These are phyloP conservation scores for Isurus oxyrinchus DNA, from an alignment of 2,113 vertebrate species.

Conservation along the genomic window DNA sequence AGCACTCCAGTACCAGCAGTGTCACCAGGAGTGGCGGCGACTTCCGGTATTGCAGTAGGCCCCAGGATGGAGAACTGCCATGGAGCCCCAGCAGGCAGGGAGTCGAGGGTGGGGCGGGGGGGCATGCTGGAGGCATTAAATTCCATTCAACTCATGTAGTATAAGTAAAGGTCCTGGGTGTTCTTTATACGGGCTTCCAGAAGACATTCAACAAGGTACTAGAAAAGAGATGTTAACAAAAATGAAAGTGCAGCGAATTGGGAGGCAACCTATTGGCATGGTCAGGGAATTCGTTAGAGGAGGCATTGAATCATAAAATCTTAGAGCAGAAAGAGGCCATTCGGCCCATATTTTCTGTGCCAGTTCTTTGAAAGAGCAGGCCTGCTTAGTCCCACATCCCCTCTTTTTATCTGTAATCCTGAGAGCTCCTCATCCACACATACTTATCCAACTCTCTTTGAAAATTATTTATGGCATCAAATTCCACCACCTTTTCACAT, in stretches of 20 bases:
- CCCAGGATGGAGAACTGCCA: too few relatives aligned
- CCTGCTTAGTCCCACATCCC: neutral
- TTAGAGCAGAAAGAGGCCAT: too few relatives aligned
- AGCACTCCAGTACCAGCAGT: too few relatives aligned
- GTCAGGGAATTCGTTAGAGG: neutral
- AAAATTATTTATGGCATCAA: neutral
- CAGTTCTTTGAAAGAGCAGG: neutral
- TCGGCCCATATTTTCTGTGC: neutral
- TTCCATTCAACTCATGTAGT: too few relatives aligned
- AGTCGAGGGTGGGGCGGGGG: too few relatives aligned
- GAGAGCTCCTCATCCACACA: neutral
- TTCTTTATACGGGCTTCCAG: too few relatives aligned
- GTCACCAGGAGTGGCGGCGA: too few relatives aligned
- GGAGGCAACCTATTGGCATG: neutral
- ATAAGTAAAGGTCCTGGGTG: too few relatives aligned
- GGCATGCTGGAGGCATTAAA: too few relatives aligned
- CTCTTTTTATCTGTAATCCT: neutral
- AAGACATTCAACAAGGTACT: too few relatives aligned
- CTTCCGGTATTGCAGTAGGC: too few relatives aligned
- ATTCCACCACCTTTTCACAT: neutral
- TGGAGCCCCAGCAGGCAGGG: too few relatives aligned
- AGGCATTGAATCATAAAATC: neutral
- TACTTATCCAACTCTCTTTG: neutral
- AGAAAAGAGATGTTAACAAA: neutral
- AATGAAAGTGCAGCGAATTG: neutral